phyloP scores from a whole-genome alignment of 1,140 invertebrate genomes.

The Ceratina japonica region DNA sequence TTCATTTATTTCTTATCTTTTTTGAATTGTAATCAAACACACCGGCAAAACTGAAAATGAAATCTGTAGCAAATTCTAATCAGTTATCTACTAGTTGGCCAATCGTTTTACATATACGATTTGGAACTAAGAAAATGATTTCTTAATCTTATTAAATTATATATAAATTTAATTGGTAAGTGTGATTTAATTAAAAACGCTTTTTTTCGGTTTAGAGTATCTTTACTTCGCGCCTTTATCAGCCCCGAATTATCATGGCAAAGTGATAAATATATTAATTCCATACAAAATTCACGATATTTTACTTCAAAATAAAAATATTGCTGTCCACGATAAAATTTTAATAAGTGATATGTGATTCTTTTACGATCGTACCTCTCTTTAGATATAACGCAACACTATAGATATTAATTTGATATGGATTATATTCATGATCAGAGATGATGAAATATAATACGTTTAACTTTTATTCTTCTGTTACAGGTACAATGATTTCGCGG shows the following conservation, averaged over 20 bases:
- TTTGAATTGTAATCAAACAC: fast-evolving
- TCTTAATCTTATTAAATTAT: no score
- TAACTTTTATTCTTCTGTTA: neutral
- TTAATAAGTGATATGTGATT: neutral
- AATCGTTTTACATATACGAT: no score
- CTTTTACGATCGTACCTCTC: neutral
- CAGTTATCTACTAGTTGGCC: neutral
- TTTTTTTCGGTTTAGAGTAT: no score
- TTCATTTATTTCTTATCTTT: neutral
- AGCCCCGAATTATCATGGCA: no score
- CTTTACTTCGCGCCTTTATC: no score
- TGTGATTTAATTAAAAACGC: no score
- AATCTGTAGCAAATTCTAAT: neutral
- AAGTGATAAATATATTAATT: neutral
- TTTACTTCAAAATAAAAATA: no score
- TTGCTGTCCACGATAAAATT: neutral
- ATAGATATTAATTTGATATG: neutral
- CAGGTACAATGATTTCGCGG: constrained; percentile 93
- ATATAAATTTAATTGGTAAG: no score
- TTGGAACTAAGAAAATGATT: no score
- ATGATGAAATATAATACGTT: neutral
- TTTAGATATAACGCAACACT: neutral
- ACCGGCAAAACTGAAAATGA: neutral
- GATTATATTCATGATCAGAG: no score
- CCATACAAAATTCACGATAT: no score